Base-by-base conservation (phyloP, 1,140 invertebrate genomes). In the Tetramorium parvispinum region DNA sequence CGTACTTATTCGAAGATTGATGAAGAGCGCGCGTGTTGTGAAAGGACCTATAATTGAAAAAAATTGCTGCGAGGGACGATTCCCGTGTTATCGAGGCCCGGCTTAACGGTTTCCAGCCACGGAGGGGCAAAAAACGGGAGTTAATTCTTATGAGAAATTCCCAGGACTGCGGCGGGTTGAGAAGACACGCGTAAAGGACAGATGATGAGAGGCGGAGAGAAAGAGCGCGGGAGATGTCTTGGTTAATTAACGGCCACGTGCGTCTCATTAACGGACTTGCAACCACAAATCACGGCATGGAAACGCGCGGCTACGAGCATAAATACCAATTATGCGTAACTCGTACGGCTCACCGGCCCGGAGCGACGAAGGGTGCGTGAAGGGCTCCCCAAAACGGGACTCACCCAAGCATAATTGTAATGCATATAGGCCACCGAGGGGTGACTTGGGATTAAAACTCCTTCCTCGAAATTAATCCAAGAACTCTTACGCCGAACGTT, bases 181-280 rank as follows among this genome's bases (percentile, higher is more conserved):
- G 32, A 16, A 55, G 51, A 49, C 18, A 49, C 40, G 59, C 59
- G 59, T 46, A 46, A 51, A 59, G n/a, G 32, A 49, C 55, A 43
- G 55, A 83, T 57, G 73, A 51, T 16, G 59, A 65, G 24, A 65
- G 61, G 65, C 43, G 18, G n/a, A 57, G 37, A 27, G 82, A 66
- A 78, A 43, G 16, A 63, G 82, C 43, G 71, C 59, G 46, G 61
- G 61, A 63, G 87, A 75, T 86, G 88, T 88, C 85, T 68, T 82
- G 68, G 88, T 92, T 92, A 92, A 92, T 92, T 92, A 92, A 92
- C 85, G 61, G 91, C 87, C 91, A 92, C 91, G 91, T 92, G 91
- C 91, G 91, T 92, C 91, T 92, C 91, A 92, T 92, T 92, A 92
- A 92, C 91, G 37, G 91, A 88, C 88, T 91, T 92, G 86, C 70